Percentiles rank a stretch among this genome's conserved stretches.
phyloP scores from a whole-genome alignment of 92 coral and sea anemone genomes.

The Palythoa grandiflora region DNA sequence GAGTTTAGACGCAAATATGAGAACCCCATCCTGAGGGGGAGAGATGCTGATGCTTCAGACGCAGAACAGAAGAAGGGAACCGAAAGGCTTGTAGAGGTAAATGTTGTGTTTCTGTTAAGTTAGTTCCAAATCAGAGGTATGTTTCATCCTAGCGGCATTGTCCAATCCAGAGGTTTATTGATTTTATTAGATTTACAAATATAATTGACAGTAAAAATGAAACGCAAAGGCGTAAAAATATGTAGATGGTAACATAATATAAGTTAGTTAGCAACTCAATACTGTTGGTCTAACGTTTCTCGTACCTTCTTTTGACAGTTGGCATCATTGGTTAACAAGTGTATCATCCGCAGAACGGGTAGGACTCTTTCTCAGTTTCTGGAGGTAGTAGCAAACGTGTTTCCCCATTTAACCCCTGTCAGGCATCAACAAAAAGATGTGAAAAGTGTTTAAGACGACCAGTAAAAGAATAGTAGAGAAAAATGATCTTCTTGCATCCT shows the following conservation, averaged over 20 bases:
- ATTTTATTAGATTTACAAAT: background rate
- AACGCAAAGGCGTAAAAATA: too few species aligned
- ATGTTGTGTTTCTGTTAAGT: too few species aligned
- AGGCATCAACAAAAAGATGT: background rate
- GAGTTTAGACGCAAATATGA: slow-evolving; percentile 94
- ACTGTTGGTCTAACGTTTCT: background rate
- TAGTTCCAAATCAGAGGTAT: background rate
- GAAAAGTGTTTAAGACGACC: background rate
- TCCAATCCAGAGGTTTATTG: background rate
- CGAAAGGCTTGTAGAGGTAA: slow-evolving; percentile 87
- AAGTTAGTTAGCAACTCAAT: too few species aligned
- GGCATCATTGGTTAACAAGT: slow-evolving; percentile 89
- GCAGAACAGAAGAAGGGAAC: slow-evolving; percentile 91
- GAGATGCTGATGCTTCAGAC: slow-evolving; percentile 98
- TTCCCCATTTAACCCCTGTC: too few species aligned
- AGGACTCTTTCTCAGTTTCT: background rate
- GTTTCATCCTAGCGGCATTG: background rate
- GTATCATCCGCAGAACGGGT: slow-evolving; percentile 96
- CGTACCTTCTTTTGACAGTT: slow-evolving; percentile 57
- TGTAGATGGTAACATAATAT: too few species aligned
- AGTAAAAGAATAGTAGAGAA: too few species aligned
- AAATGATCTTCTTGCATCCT: too few species aligned
- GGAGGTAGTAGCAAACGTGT: too few species aligned
- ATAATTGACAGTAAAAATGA: too few species aligned
- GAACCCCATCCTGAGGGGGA: slow-evolving; percentile 90